Evolutionary conservation across 2,113 vertebrate genomes (phyloP).

Genomic region (Psammodynastes pulverulentus): DNA sequence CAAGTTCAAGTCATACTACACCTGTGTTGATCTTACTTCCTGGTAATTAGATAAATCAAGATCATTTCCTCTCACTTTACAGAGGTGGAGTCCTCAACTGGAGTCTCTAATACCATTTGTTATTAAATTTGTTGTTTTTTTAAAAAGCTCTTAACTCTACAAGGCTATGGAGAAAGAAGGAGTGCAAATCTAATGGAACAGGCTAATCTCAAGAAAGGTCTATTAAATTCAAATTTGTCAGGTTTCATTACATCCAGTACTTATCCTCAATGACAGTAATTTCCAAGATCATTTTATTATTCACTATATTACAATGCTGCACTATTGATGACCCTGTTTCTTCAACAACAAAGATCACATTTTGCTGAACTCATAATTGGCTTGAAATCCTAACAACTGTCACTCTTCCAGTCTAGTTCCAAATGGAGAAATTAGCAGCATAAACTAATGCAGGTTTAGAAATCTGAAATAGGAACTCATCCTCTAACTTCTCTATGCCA

Average conservation of each 20-base stretch:
- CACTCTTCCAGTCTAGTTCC: neutral
- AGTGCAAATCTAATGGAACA: slow-evolving; percentile 57
- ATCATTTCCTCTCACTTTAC: slow-evolving; percentile 48
- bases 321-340: slow-evolving; percentile 42
- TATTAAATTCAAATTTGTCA: slow-evolving; percentile 61
- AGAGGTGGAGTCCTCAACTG: slow-evolving; percentile 34
- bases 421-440: neutral
- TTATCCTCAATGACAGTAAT: slow-evolving; percentile 40
- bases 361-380: neutral
- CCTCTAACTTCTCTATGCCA: neutral
- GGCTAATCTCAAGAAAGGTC: slow-evolving; percentile 54
- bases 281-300: slow-evolving; percentile 52
- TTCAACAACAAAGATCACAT: slow-evolving; percentile 17
- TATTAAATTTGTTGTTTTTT: slow-evolving; percentile 41
- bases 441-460: neutral
- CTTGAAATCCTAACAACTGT: neutral
- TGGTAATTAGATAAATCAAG: slow-evolving; percentile 61
- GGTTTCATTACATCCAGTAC: slow-evolving; percentile 65
- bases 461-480: neutral
- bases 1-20: slow-evolving; percentile 53
- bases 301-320: slow-evolving; percentile 52
- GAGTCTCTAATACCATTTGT: slow-evolving; percentile 48
- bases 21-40: slow-evolving; percentile 46
- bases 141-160: slow-evolving; percentile 35
- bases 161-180: slow-evolving; percentile 54